A percentile compares a stretch with the other conserved stretches of the same genome.
Evolutionary conservation across 1,140 invertebrate species (phyloP).

Genomic region (Pseudobourletiella spinata): DNA sequence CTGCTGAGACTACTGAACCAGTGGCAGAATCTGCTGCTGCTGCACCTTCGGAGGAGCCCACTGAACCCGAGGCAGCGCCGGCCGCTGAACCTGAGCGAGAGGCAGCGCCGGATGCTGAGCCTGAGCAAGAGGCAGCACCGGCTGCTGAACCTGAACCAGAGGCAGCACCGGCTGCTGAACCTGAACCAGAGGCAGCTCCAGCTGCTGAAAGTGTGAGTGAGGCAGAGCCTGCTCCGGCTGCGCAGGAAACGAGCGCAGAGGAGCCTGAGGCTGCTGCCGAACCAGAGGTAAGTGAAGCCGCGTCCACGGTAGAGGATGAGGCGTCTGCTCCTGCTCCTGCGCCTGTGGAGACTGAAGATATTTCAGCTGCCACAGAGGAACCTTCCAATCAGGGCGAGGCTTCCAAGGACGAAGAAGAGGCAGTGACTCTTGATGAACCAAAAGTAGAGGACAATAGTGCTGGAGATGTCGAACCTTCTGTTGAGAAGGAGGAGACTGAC

Average conservation of each 20-base stretch:
- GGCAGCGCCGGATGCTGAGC: not conserved
- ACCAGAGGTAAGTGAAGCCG: not conserved
- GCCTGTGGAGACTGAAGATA: not conserved
- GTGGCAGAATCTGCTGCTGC: not conserved
- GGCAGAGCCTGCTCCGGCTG: not conserved
- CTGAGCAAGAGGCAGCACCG: conserved; percentile 1
- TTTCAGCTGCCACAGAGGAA: not conserved
- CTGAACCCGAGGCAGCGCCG: not conserved
- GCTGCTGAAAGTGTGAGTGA: not conserved
- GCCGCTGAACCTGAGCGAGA: not conserved
- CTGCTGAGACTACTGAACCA: not conserved
- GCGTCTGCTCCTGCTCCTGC: not conserved
- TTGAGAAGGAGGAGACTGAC: not conserved
- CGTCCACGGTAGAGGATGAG: not conserved
- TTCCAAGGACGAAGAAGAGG: not conserved
- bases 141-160: not conserved
- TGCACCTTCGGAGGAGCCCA: not conserved
- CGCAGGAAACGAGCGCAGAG: not conserved
- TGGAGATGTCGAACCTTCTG: not conserved
- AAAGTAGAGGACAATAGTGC: not conserved
- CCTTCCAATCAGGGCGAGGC: not conserved
- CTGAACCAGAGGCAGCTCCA: not conserved
- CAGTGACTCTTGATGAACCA: not conserved
- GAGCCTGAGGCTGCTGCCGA: not conserved
- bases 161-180: not conserved